These are phyloP conservation scores for Paraescarpia echinospica DNA, from an alignment of 1,140 invertebrate genomes.

Conservation along the genomic window DNA sequence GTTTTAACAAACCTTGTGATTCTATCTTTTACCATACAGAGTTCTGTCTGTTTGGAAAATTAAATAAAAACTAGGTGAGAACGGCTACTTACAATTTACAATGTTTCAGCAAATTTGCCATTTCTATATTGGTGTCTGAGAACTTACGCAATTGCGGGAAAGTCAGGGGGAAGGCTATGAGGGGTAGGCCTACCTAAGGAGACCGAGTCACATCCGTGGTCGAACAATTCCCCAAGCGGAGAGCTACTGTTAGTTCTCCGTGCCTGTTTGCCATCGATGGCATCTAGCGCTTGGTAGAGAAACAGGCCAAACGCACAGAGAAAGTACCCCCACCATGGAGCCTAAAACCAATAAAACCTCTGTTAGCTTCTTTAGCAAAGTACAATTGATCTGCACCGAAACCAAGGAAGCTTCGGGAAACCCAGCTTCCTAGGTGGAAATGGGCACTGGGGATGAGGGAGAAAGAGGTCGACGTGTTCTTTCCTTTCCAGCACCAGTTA, in stretches of 20 bases:
- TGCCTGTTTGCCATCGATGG: slow-evolving; percentile 99
- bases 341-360: slow-evolving; percentile 58
- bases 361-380: neutral
- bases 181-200: slow-evolving; percentile 54
- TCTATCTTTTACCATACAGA: neutral
- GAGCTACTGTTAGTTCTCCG: slow-evolving; percentile 87
- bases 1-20: neutral
- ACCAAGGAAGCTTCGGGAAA: neutral
- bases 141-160: neutral
- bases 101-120: neutral
- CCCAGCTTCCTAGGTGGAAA: neutral
- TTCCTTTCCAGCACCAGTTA: neutral
- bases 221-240: slow-evolving; percentile 95
- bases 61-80: neutral
- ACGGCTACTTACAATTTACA: neutral
- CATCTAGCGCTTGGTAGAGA: slow-evolving; percentile 97
- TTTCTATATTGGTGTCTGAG: neutral
- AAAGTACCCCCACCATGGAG: slow-evolving; percentile 89
- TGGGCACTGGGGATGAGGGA: neutral
- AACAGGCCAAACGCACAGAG: slow-evolving; percentile 92
- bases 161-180: neutral
- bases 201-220: slow-evolving; percentile 94
- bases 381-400: neutral
- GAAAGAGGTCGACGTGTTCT: neutral
- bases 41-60: neutral